Evolutionary conservation across 2,888 invertebrate genomes (phyloP).

Genomic region (Panopea generosa): DNA sequence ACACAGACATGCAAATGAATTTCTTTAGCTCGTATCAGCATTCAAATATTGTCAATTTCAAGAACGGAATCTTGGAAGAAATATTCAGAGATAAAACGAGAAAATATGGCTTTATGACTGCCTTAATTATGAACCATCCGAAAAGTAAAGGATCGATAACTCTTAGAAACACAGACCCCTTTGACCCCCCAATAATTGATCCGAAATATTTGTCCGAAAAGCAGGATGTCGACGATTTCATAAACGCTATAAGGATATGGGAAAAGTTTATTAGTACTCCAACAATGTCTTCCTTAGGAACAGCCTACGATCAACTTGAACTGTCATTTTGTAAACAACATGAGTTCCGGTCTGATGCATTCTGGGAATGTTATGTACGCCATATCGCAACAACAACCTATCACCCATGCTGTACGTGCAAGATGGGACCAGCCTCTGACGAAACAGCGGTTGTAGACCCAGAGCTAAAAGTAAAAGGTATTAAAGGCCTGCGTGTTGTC

Average conservation of each 20-base stretch:
- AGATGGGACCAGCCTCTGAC: conserved; percentile 87
- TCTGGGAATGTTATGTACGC: conserved; percentile 57
- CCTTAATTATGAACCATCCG: conserved; percentile 84
- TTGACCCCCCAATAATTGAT: conserved; percentile 92
- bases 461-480: conserved; percentile 73
- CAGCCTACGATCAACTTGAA: conserved; percentile 15
- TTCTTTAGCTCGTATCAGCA: conserved; percentile 11
- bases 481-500: conserved; percentile 36
- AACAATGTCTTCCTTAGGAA: conserved; percentile 50
- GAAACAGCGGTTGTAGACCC: conserved; percentile 89
- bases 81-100: conserved; percentile 1
- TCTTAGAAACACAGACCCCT: conserved; percentile 90
- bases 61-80: not conserved
- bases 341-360: conserved; percentile 47
- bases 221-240: conserved; percentile 87
- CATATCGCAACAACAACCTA: conserved; percentile 41
- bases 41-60: conserved; percentile 5
- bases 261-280: conserved; percentile 45
- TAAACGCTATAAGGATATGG: conserved; percentile 37
- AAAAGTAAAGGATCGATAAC: conserved; percentile 92
- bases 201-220: conserved; percentile 92
- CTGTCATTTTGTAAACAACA: conserved; percentile 38
- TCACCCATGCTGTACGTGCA: conserved; percentile 91
- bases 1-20: conserved; percentile 24
- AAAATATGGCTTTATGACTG: conserved; percentile 75